Evolutionary conservation across 2,797 vertebrate species (phyloP).

Genomic region (Tapera naevia): DNA sequence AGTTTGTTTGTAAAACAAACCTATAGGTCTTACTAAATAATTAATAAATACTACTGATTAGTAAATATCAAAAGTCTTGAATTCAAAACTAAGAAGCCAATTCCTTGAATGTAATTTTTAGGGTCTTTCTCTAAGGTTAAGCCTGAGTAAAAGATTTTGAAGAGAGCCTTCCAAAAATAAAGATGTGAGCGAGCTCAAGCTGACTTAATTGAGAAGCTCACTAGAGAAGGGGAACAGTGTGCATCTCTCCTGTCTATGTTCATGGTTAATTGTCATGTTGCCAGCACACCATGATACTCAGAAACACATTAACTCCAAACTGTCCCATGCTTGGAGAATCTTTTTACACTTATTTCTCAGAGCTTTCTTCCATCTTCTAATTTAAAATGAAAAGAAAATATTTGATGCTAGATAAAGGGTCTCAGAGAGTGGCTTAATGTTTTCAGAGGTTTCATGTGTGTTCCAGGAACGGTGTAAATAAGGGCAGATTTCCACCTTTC

Average conservation of each 20-base stretch:
- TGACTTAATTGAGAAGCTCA: background rate
- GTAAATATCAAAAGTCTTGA: background rate
- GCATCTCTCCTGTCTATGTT: background rate
- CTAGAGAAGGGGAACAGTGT: background rate
- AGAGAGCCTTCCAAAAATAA: background rate
- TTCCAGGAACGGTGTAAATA: background rate
- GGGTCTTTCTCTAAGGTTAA: background rate
- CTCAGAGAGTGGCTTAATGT: background rate
- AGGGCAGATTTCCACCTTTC: background rate
- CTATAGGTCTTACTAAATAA: background rate
- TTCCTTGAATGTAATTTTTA: background rate
- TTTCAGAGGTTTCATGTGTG: background rate
- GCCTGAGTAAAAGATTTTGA: background rate
- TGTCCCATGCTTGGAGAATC: background rate
- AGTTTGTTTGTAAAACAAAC: background rate
- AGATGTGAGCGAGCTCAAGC: background rate
- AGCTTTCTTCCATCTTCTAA: background rate
- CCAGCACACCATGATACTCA: background rate
- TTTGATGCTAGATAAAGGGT: background rate
- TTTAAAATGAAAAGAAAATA: background rate
- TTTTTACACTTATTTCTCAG: background rate
- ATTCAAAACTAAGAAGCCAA: background rate
- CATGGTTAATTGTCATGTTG: background rate
- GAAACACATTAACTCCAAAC: background rate
- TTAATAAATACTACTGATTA: background rate